Conservation (phyloP, 2,888 invertebrate species). For the Poecilus cupreus region DNA sequence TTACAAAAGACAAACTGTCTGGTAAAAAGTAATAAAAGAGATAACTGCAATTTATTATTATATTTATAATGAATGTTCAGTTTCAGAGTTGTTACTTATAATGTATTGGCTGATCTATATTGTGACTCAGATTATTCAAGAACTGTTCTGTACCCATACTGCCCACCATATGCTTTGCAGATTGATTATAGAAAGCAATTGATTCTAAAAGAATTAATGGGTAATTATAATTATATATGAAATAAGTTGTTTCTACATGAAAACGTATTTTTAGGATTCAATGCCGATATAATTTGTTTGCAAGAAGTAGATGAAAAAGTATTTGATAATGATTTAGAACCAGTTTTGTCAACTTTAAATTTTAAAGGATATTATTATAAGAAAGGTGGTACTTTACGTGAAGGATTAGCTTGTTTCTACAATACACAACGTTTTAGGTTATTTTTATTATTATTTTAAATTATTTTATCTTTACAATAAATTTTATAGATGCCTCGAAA, state of each 20-base stretch:
- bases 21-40: constrained; percentile 75
- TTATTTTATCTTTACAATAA: constrained; percentile 39
- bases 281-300: constrained; percentile 91
- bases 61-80: constrained; percentile 71
- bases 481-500: constrained; percentile 73
- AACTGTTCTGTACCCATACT: constrained; percentile 86
- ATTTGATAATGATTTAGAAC: constrained; percentile 80
- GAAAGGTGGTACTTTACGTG: constrained; percentile 84
- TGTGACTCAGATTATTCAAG: constrained; percentile 88
- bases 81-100: constrained; percentile 90
- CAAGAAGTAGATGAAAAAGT: constrained; percentile 94
- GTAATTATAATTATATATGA: constrained; percentile 70
- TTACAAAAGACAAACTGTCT: constrained; percentile 77
- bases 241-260: background rate
- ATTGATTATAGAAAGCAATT: constrained; percentile 92
- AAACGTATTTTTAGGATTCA: constrained; percentile 80
- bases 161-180: constrained; percentile 86
- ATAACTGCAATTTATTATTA: background rate
- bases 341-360: constrained; percentile 76
- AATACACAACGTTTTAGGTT: constrained; percentile 81
- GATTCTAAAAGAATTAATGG: constrained; percentile 86
- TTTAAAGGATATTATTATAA: constrained; percentile 79
- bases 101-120: constrained; percentile 93
- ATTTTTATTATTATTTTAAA: constrained; percentile 53
- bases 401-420: constrained; percentile 89